phyloP scores from a whole-genome alignment of 2,113 vertebrate species.

The Micronycteris hirsuta region DNA sequence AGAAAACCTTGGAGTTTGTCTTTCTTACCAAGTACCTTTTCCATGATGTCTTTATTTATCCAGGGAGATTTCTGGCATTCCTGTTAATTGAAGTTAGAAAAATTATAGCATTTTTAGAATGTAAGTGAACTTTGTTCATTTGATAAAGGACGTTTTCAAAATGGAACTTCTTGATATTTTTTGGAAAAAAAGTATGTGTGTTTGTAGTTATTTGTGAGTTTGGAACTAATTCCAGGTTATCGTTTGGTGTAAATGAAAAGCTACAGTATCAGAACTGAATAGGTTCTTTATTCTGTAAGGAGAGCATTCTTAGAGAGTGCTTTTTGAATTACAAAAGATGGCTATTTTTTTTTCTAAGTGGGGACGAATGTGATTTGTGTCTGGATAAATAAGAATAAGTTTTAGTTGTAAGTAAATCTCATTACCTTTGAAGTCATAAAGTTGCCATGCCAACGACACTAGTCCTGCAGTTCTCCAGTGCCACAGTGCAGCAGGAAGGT shows the following conservation, averaged over 20 bases:
- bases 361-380: not conserved
- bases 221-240: not conserved
- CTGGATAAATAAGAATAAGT: constrained; percentile 3
- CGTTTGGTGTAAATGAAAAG: constrained; percentile 1
- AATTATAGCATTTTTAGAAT: not conserved
- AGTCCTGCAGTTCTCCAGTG: not conserved
- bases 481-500: not conserved
- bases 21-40: not conserved
- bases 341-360: not conserved
- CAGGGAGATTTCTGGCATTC: not conserved
- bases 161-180: not conserved
- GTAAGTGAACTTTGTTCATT: not conserved
- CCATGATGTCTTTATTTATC: not conserved
- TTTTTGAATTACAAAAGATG: constrained; percentile 14
- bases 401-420: constrained; percentile 24
- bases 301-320: not conserved
- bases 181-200: not conserved
- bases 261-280: not conserved
- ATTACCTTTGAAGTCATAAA: constrained; percentile 1
- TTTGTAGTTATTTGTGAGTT: constrained; percentile 3
- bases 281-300: constrained; percentile 9
- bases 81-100: not conserved
- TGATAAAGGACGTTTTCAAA: not conserved
- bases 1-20: not conserved
- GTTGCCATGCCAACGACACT: not conserved